These are phyloP conservation scores for Oligia fasciuncula DNA, from an alignment of 2,888 invertebrate species.

Conservation along the genomic window DNA sequence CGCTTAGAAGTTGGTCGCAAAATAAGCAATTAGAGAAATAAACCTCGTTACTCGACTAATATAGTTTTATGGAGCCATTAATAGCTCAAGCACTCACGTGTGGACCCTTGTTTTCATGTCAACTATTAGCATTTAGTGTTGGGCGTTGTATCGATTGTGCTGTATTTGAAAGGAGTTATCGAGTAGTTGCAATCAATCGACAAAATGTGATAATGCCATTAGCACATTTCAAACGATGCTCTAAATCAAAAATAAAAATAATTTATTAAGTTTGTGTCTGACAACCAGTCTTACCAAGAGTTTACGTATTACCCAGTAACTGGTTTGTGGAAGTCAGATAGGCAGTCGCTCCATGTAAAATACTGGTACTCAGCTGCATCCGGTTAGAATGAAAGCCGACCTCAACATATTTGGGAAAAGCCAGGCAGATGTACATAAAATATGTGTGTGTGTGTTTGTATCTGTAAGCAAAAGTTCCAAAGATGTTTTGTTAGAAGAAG, in stretches of 20 bases:
- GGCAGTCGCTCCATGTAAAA: too few relatives aligned
- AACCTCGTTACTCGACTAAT: constrained; percentile 64
- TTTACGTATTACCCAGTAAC: too few relatives aligned
- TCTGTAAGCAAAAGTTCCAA: too few relatives aligned
- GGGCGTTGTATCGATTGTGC: constrained; percentile 23
- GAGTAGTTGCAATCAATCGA: background rate
- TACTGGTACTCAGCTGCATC: too few relatives aligned
- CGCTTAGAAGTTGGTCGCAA: constrained; percentile 48
- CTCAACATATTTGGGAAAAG: too few relatives aligned
- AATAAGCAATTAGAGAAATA: constrained; percentile 66
- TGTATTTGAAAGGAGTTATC: background rate
- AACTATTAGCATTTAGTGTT: constrained; percentile 65
- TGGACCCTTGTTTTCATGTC: constrained; percentile 60
- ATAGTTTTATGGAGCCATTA: constrained; percentile 67
- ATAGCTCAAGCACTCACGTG: constrained; percentile 62
- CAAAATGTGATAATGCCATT: background rate
- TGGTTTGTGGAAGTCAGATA: too few relatives aligned
- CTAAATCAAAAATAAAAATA: background rate
- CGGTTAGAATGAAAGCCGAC: too few relatives aligned
- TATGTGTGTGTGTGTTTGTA: background rate
- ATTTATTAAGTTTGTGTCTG: background rate
- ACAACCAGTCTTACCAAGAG: too few relatives aligned
- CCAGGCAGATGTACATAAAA: too few relatives aligned
- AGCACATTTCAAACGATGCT: background rate
- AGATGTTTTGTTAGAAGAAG: background rate